Base-by-base conservation (phyloP, 2,888 invertebrate species). In the Stictocephala bisonia region DNA sequence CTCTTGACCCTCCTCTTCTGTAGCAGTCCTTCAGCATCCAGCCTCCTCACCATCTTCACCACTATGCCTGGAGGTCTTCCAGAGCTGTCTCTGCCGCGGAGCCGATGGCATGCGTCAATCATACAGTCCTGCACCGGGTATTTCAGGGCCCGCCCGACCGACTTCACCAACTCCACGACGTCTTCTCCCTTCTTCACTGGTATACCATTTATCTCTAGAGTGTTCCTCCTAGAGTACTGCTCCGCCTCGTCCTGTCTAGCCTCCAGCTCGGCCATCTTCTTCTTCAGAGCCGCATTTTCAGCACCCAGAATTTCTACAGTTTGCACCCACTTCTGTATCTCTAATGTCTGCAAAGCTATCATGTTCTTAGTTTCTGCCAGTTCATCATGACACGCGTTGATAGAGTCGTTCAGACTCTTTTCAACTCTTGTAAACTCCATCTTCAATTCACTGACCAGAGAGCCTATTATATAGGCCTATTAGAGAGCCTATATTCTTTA, bases 1-100 rank as follows among this genome's bases (percentile, higher is more conserved):
- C 35, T 29, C n/a, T 66, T 22, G 1, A 66, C 66, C 13, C 66
- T 22, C 1, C 66, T 7, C 20, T 66, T 41, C n/a, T 66, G 44
- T 0, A 66, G 29, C 9, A 66, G 35, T 27, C 26, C 44, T 41
- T 66, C 66, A n/a, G 66, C 66, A 35, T 66, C 66, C 24, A 66
- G 22, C 41, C 66, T 66, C n/a, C 66, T 15, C 22, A 44, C 44
- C 41, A 66, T 66, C 31, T 66, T 66, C 2, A 66, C 66, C 15
- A 66, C 24, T 11, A 66, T 66, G 20, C 66, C 66, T 22, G 66
- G 66, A 7, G 41, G 41, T 11, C 24, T 66, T 1, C 24, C 15
- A 35, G 40, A 27, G 11, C 24, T 18, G n/a, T n/a, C n/a, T n/a
- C n/a, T n/a, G n/a, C 24, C 22, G 1, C 15, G 20, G 6, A 41